phyloP scores from a whole-genome alignment of 2,113 vertebrate genomes.

The Cathartes aura region DNA sequence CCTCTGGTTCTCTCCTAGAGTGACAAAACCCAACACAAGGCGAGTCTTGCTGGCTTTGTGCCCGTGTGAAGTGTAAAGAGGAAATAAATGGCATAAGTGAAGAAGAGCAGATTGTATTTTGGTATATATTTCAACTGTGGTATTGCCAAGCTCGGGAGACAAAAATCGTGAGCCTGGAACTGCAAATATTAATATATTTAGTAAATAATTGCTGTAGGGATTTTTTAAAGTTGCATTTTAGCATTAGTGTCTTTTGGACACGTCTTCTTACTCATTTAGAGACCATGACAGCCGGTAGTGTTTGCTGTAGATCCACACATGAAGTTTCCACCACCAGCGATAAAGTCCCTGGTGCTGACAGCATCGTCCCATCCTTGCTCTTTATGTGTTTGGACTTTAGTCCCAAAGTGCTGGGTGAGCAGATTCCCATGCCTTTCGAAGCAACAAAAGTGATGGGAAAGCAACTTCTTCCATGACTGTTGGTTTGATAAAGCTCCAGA shows the following conservation, averaged over 20 bases:
- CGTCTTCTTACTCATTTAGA: fast-evolving
- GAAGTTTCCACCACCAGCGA: background rate
- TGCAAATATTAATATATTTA: background rate
- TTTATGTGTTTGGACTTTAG: background rate
- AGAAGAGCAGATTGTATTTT: background rate
- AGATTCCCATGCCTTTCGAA: fast-evolving
- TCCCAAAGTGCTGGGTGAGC: too few species aligned
- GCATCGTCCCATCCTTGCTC: background rate
- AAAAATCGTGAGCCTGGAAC: background rate
- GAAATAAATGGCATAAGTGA: background rate
- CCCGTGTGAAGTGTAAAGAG: background rate
- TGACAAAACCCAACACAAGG: background rate
- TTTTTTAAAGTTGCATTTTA: background rate
- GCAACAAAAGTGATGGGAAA: background rate
- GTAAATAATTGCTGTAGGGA: background rate
- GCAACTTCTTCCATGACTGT: background rate
- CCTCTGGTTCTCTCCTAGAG: background rate
- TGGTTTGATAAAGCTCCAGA: background rate
- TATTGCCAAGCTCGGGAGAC: background rate
- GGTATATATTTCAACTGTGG: background rate
- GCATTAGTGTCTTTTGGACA: background rate
- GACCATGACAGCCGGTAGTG: fast-evolving
- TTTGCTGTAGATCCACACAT: background rate
- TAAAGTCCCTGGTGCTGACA: background rate
- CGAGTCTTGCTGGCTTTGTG: fast-evolving